Evolutionary conservation across 1,140 invertebrate genomes (phyloP).

Genomic region (Drosophila ficusphila): DNA sequence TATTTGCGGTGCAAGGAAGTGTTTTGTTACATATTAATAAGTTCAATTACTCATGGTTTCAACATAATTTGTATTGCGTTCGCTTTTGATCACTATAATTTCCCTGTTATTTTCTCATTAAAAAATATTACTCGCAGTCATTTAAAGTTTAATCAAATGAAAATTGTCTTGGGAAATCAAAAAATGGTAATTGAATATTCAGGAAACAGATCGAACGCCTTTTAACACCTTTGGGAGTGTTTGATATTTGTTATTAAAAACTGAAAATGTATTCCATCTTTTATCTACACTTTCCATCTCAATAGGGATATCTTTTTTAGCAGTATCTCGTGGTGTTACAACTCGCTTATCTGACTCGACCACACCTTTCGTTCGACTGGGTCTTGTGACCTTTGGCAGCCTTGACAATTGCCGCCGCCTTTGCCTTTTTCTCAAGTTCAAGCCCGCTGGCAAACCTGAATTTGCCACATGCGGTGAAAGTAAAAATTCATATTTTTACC

Average conservation of each 20-base stretch:
- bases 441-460: constrained; percentile 40
- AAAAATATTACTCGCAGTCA: too few relatives aligned
- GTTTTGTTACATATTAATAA: too few relatives aligned
- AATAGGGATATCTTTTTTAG: background rate
- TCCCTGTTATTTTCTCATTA: too few relatives aligned
- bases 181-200: too few relatives aligned
- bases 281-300: background rate
- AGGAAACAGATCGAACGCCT: too few relatives aligned
- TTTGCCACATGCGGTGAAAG: constrained; percentile 82
- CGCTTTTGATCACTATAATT: too few relatives aligned
- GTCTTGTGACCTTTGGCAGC: constrained; percentile 66
- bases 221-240: too few relatives aligned
- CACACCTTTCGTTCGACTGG: constrained; percentile 57
- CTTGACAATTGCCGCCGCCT: constrained; percentile 64
- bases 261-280: background rate
- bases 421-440: constrained; percentile 66
- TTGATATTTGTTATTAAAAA: too few relatives aligned
- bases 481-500: constrained; percentile 83
- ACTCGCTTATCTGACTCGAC: constrained; percentile 45
- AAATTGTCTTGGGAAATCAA: too few relatives aligned
- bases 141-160: too few relatives aligned
- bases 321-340: constrained; percentile 1
- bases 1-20: too few relatives aligned
- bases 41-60: background rate
- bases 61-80: background rate